Conservation (phyloP, 2,797 vertebrate species). For the Lacerta bilineata region DNA sequence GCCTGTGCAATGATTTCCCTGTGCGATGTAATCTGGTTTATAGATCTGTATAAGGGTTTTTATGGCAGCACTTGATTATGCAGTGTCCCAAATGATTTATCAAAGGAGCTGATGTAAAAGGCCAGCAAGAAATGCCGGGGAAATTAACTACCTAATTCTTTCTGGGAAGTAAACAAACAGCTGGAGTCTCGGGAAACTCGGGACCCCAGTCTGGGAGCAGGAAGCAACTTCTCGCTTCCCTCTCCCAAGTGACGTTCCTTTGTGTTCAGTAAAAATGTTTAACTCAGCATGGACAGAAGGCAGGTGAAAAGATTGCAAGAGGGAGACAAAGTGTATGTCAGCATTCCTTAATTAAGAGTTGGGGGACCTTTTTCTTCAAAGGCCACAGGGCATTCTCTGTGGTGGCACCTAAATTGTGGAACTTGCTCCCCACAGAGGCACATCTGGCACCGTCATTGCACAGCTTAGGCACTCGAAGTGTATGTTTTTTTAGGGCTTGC, state of each 20-base stretch:
- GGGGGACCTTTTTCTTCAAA: too few relatives aligned
- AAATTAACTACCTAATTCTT: slow-evolving; percentile 67
- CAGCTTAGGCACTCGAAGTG: too few relatives aligned
- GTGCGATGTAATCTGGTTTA: slow-evolving; percentile 71
- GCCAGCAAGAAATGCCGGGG: slow-evolving; percentile 70
- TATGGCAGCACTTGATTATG: slow-evolving; percentile 71
- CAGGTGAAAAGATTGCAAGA: slow-evolving; percentile 42
- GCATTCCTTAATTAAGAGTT: too few relatives aligned
- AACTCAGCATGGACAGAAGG: slow-evolving; percentile 59
- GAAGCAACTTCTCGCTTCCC: slow-evolving; percentile 62
- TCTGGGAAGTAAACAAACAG: slow-evolving; percentile 65
- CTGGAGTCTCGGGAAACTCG: slow-evolving; percentile 61
- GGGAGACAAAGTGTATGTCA: not conserved
- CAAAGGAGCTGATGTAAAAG: slow-evolving; percentile 80
- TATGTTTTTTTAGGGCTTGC: too few relatives aligned
- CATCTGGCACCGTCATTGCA: too few relatives aligned
- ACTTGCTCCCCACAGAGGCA: too few relatives aligned
- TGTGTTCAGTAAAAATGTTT: slow-evolving; percentile 52
- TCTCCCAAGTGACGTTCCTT: slow-evolving; percentile 55
- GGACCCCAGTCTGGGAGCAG: slow-evolving; percentile 35
- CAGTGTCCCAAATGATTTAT: slow-evolving; percentile 78
- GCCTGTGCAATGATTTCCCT: slow-evolving; percentile 70
- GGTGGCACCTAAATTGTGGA: too few relatives aligned
- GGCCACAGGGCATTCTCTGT: too few relatives aligned
- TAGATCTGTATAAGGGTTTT: slow-evolving; percentile 75